Percentiles rank a stretch among this genome's conserved stretches.
These are phyloP conservation scores for Linurgus olivaceus DNA, from an alignment of 2,797 vertebrate species.

Conservation along the genomic window DNA sequence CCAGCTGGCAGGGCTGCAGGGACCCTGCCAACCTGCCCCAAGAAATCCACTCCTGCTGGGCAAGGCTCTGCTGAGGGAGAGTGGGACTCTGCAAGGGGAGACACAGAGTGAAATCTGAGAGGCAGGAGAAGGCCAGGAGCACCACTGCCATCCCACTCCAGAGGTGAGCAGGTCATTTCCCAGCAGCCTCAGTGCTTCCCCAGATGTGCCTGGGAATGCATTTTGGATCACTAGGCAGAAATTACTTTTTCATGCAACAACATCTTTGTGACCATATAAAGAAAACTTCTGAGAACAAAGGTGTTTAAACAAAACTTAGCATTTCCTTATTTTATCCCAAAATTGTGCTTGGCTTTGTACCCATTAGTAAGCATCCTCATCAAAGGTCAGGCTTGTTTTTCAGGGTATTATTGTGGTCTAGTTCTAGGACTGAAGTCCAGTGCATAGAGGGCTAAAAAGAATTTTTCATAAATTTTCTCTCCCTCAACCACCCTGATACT, in stretches of 20 bases:
- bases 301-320: background rate
- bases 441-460: background rate
- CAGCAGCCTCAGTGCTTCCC: background rate
- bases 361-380: background rate
- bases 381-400: background rate
- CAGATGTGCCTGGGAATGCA: background rate
- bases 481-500: background rate
- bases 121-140: background rate
- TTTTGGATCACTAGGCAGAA: background rate
- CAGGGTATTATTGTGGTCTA: background rate
- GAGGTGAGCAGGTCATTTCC: rapidly evolving
- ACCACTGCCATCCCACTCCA: background rate
- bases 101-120: background rate
- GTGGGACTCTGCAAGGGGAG: background rate
- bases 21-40: background rate
- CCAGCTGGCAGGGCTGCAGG: background rate
- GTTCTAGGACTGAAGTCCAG: background rate
- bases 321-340: background rate
- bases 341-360: background rate
- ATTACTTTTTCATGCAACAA: background rate
- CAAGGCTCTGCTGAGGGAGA: background rate
- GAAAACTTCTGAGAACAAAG: background rate
- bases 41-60: background rate
- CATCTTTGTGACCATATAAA: background rate
- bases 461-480: background rate